These are phyloP conservation scores for Stictonetta naevosa DNA, from an alignment of 2,113 vertebrate species.

Conservation along the genomic window DNA sequence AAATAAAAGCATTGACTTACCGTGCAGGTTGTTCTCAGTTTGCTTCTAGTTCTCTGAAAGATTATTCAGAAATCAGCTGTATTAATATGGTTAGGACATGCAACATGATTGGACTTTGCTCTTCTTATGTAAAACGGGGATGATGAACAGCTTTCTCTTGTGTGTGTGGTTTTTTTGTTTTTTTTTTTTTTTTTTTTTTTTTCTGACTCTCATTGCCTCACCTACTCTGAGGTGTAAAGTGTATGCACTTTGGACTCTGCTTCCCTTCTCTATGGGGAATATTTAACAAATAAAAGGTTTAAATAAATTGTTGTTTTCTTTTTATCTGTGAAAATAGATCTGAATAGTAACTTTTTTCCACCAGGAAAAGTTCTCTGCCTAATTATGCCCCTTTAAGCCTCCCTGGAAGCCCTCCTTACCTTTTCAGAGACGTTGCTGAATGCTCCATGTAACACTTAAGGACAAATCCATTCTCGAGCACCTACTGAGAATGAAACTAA, in stretches of 20 bases:
- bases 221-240: neutral
- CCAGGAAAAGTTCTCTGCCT: neutral
- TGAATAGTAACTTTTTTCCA: neutral
- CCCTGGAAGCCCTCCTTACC: neutral
- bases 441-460: neutral
- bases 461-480: neutral
- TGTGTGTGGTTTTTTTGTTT: neutral
- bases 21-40: neutral
- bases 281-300: neutral
- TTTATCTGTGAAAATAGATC: neutral
- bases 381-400: neutral
- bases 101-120: neutral
- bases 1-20: conserved; percentile 6
- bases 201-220: neutral
- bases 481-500: neutral
- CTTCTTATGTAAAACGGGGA: neutral
- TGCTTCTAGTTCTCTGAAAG: neutral
- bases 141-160: neutral
- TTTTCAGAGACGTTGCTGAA: neutral
- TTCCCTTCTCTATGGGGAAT: neutral
- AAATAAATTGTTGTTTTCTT: neutral
- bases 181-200: neutral
- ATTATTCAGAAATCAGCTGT: neutral
- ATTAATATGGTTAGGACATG: neutral
- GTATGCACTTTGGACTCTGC: conserved; percentile 16